A percentile compares a stretch with the other conserved stretches of the same genome.
These are phyloP conservation scores for Oscheius sp. DNA, from an alignment of 2,888 invertebrate genomes.

Conservation along the genomic window DNA sequence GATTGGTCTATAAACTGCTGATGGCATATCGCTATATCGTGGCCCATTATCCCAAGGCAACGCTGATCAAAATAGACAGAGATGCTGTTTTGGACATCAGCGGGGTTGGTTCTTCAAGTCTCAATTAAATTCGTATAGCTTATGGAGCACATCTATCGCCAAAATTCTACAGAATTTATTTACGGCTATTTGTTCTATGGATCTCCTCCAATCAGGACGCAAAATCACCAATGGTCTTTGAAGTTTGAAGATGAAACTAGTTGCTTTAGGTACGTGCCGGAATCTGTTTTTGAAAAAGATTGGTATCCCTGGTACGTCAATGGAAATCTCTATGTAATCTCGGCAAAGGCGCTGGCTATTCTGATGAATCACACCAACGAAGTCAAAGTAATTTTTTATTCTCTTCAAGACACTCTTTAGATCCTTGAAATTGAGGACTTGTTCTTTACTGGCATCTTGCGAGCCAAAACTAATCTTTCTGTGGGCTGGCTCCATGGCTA, in stretches of 20 bases:
- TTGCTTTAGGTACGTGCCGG: slow-evolving; percentile 14
- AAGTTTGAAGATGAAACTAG: not conserved
- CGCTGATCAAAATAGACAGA: slow-evolving; percentile 7
- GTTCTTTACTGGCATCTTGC: slow-evolving; percentile 4
- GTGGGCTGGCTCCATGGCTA: not conserved
- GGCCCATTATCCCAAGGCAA: not conserved
- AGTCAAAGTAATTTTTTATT: not conserved
- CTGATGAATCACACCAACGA: not conserved
- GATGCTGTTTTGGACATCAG: slow-evolving; percentile 1
- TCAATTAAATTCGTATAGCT: not conserved
- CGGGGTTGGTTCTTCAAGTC: not conserved
- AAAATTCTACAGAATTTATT: not conserved
- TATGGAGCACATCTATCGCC: not conserved
- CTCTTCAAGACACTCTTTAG: not conserved
- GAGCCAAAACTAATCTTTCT: not conserved
- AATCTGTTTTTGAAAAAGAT: not conserved
- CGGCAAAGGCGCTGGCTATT: not conserved
- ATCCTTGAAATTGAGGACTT: slow-evolving; percentile 5
- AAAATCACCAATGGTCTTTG: not conserved
- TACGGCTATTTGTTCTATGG: slow-evolving; percentile 7
- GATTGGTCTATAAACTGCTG: slow-evolving; percentile 11
- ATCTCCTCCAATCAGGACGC: not conserved
- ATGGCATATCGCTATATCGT: slow-evolving; percentile 5
- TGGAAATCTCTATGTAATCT: not conserved
- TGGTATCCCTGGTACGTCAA: slow-evolving; percentile 10